A percentile compares a stretch with the other conserved stretches of the same genome.
Conservation (phyloP, 2,888 invertebrate species). For the Philonicus albiceps region DNA sequence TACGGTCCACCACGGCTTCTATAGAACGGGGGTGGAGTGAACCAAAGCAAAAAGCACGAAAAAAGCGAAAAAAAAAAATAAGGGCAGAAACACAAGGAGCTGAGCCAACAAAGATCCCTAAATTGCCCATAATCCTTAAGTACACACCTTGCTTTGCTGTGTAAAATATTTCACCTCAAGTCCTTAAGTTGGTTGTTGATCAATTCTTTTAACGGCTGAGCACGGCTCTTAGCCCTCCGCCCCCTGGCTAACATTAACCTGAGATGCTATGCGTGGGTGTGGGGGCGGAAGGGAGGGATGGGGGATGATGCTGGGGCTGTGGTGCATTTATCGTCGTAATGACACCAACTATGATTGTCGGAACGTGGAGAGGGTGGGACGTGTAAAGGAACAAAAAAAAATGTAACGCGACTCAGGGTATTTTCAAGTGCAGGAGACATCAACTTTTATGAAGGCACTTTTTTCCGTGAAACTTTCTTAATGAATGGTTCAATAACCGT, state of each 20-base stretch:
- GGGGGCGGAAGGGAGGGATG: not conserved
- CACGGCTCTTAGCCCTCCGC: not conserved
- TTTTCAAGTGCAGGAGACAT: not conserved
- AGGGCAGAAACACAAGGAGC: not conserved
- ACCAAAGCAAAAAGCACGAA: not conserved
- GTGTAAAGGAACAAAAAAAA: not conserved
- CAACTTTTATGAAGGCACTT: not conserved
- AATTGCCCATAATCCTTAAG: slow-evolving; percentile 36
- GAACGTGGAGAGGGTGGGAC: not conserved
- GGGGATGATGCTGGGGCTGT: not conserved
- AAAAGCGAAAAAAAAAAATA: slow-evolving; percentile 4
- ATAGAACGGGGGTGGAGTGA: not conserved
- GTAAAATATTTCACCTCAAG: slow-evolving; percentile 31
- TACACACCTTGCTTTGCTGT: slow-evolving; percentile 15
- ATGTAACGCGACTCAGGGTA: not conserved
- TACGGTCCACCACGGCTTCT: not conserved
- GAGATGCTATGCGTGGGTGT: not conserved
- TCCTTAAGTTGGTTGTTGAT: slow-evolving; percentile 29
- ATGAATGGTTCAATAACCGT: not conserved
- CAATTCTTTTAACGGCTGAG: slow-evolving; percentile 32
- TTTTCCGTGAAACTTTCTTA: not conserved
- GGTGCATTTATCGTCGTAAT: slow-evolving; percentile 30
- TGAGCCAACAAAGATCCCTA: slow-evolving; percentile 18
- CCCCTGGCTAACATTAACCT: not conserved
- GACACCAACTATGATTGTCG: not conserved